These are phyloP conservation scores for Geodia barretti DNA, from an alignment of 37 sponge, comb jelly and placozoan genomes.

Conservation along the genomic window DNA sequence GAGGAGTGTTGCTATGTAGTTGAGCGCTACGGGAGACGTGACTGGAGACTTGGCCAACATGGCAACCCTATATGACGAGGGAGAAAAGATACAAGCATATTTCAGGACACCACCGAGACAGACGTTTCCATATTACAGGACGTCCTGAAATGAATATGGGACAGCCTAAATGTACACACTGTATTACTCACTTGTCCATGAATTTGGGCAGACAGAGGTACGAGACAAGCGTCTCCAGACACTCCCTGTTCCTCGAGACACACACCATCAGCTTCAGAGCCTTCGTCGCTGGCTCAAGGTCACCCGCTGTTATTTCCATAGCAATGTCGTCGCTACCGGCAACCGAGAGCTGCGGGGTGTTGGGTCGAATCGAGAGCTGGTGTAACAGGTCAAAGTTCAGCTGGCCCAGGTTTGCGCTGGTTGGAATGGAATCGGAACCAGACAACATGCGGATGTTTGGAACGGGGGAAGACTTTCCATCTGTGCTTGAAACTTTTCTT, in stretches of 20 bases:
- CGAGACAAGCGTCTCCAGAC: conserved; percentile 55
- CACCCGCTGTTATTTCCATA: no score
- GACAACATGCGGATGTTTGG: no score
- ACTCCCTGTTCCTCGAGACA: conserved; percentile 74
- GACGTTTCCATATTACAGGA: no score
- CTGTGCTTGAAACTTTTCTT: background rate
- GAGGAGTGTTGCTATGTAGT: conserved; percentile 56
- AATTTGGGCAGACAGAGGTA: conserved; percentile 76
- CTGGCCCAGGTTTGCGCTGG: background rate
- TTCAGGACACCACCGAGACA: no score
- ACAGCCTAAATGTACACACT: background rate
- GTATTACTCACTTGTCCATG: conserved; percentile 12
- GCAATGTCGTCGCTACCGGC: background rate
- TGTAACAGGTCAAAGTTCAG: background rate
- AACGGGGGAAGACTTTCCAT: background rate
- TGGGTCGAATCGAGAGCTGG: background rate
- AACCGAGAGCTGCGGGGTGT: background rate
- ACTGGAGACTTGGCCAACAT: conserved; percentile 21
- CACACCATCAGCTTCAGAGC: conserved; percentile 51
- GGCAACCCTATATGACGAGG: conserved; percentile 35
- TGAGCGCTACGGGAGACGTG: conserved; percentile 34
- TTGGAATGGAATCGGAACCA: background rate
- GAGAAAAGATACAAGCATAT: no score
- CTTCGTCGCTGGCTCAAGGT: background rate
- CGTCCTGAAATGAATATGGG: background rate